Evolutionary conservation across 1,140 invertebrate species (phyloP), one percentile per base, ranked within the genome.

Genomic region (Trachymyrmex cornetzi): DNA sequence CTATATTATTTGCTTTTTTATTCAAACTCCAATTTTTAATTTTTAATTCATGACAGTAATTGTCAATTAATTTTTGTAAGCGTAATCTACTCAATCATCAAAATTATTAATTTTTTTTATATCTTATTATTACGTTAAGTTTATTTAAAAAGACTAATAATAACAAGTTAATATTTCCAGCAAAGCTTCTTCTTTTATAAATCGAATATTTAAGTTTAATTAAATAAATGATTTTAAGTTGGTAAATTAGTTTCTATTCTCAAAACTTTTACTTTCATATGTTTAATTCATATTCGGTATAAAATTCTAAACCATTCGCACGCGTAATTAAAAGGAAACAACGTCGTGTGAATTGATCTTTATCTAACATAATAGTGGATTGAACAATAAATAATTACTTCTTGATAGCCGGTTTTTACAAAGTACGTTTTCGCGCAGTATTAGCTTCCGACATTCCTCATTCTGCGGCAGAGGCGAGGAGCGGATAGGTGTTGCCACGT

Each of bases 401-500:
- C 34, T 44, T 44, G 11, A 12, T 3, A n/a, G 16, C 3, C 34
- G 27, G 44, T 14, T 14, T 14, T 66, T 44, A 9, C 16, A 53
- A 67, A 81, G 16, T 57, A 12, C 0, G 12, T 59, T 81, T 81
- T 81, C 30, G 34, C 34, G 34, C 34, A 44, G 44, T 59, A 82
- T 74, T 63, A 61, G 57, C 67, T 82, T 72, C 55, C 3, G 69
- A 59, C 27, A 19, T 82, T 72, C 22, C 14, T 61, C 77, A 63
- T 90, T 64, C 80, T 87, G 59, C 48, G 86, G 67, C 48, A 72
- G 75, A 69, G 27, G 57, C 30, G 30, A 84, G 38, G 44, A 55
- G 61, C 44, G 81, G 44, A 90, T 89, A 89, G 75, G 88, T 85
- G 89, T 90, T 86, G 89, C 88, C 86, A 82, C 88, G 75, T 90